A percentile compares a stretch with the other conserved stretches of the same genome.
These are phyloP conservation scores for Nannoperca obscura DNA, from an alignment of 2,797 vertebrate genomes.

Conservation along the genomic window DNA sequence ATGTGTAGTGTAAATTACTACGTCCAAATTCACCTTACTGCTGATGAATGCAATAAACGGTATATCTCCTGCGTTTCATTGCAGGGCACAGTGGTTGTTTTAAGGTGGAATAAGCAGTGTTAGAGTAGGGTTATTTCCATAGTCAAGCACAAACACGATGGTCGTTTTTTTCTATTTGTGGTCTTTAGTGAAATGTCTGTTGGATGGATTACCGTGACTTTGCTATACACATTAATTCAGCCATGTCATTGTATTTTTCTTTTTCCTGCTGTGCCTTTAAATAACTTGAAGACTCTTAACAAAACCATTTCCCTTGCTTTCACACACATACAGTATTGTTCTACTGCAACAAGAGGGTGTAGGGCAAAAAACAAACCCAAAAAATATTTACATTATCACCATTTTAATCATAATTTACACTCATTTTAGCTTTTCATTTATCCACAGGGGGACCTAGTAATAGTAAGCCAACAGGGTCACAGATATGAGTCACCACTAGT, in stretches of 20 bases:
- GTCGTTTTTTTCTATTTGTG: background rate
- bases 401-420: background rate
- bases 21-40: background rate
- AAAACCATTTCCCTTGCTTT: background rate
- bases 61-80: background rate
- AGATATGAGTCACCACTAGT: background rate
- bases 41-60: background rate
- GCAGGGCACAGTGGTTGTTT: background rate
- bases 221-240: background rate
- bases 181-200: background rate
- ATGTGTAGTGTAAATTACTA: slow-evolving; percentile 4
- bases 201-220: background rate
- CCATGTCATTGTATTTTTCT: too few relatives aligned
- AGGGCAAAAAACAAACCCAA: background rate
- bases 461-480: background rate
- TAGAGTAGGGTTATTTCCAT: background rate
- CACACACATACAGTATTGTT: background rate
- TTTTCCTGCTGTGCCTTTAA: too few relatives aligned
- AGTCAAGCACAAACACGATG: background rate
- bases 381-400: background rate
- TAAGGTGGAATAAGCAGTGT: background rate
- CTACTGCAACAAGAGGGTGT: background rate
- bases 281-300: background rate
- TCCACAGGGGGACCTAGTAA: background rate
- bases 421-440: background rate